Conservation (phyloP, 1,140 invertebrate species). For the Thaumatotibia leucotreta region DNA sequence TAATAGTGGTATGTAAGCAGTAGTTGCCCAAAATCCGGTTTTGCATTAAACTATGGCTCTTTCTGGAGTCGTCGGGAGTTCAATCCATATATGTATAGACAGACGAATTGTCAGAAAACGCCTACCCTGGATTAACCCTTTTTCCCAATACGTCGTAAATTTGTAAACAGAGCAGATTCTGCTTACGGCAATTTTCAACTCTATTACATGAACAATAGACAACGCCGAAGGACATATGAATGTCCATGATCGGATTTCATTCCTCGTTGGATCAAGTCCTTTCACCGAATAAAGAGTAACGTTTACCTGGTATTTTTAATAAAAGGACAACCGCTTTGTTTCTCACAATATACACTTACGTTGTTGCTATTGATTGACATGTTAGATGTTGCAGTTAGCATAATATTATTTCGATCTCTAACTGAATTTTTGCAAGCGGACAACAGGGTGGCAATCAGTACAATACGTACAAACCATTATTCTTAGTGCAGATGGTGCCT, state of each 20-base stretch:
- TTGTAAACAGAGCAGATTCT: too few species aligned
- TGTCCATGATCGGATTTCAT: neutral
- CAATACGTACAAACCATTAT: too few species aligned
- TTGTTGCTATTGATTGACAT: too few species aligned
- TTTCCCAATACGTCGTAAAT: neutral
- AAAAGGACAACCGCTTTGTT: too few species aligned
- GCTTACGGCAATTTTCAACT: too few species aligned
- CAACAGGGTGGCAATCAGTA: too few species aligned
- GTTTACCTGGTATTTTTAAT: neutral
- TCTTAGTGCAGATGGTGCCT: too few species aligned
- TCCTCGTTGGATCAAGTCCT: neutral
- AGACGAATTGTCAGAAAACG: neutral
- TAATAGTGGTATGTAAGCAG: too few species aligned
- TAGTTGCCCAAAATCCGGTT: neutral
- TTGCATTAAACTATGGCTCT: neutral
- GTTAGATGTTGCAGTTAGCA: too few species aligned
- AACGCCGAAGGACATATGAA: neutral
- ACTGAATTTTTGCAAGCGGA: too few species aligned
- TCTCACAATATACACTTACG: too few species aligned
- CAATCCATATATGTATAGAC: neutral
- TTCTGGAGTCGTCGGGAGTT: neutral
- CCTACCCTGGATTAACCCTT: neutral
- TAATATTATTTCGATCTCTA: too few species aligned
- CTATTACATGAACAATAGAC: neutral
- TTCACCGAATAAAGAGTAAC: neutral